These are phyloP conservation scores for Bhutanitis thaidina DNA, from an alignment of 2,888 invertebrate species.

Conservation along the genomic window DNA sequence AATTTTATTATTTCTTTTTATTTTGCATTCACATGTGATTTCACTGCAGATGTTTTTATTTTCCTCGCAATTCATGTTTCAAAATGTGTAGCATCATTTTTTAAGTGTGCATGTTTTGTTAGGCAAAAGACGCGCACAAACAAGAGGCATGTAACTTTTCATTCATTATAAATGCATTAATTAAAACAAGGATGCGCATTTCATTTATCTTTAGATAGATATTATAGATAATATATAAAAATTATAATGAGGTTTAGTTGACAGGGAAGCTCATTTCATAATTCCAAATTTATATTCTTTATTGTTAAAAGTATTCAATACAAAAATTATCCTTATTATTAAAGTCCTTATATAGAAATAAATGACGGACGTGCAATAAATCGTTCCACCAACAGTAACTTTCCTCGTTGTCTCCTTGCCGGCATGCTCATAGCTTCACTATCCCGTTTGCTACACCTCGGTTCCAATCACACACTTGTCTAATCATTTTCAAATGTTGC, in stretches of 20 bases:
- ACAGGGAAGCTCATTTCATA: background rate
- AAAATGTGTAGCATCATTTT: conserved; percentile 24
- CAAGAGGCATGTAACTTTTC: conserved; percentile 6
- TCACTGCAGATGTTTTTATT: conserved; percentile 68
- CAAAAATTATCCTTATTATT: too few species aligned
- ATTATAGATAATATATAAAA: too few species aligned
- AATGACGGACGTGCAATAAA: background rate
- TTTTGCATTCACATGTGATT: conserved; percentile 80
- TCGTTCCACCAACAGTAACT: background rate
- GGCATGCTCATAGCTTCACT: background rate
- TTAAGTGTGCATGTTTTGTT: conserved; percentile 47
- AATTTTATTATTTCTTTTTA: conserved; percentile 27
- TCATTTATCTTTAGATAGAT: conserved; percentile 45
- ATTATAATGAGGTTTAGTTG: background rate
- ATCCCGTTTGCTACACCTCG: background rate
- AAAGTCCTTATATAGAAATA: background rate
- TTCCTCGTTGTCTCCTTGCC: too few species aligned
- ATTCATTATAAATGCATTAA: conserved; percentile 12
- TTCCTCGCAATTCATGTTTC: conserved; percentile 70
- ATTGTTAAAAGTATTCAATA: too few species aligned
- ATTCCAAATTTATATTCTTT: too few species aligned
- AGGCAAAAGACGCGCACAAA: background rate
- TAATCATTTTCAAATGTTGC: too few species aligned
- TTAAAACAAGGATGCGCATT: conserved; percentile 66
- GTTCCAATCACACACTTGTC: background rate